These are phyloP conservation scores for Melanotaenia maccullochi DNA, from an alignment of 2,797 vertebrate genomes.

Conservation along the genomic window DNA sequence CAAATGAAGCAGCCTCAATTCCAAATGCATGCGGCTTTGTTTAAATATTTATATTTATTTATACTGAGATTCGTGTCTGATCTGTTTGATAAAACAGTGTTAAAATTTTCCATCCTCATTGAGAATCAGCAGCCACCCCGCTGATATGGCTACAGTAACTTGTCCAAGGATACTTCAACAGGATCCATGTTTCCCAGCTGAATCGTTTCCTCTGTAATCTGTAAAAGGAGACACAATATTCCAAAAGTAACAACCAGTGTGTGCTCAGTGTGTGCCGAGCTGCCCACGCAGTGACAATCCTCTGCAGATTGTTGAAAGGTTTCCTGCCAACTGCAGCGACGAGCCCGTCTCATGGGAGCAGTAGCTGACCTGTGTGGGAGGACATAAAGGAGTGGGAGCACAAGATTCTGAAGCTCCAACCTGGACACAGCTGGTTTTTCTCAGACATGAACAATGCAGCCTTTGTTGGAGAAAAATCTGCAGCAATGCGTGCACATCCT, in stretches of 20 bases:
- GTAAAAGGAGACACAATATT: slow-evolving; percentile 35
- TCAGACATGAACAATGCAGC: slow-evolving; percentile 51
- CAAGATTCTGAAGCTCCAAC: slow-evolving; percentile 49
- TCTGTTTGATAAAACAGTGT: slow-evolving; percentile 20
- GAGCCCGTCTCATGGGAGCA: slow-evolving; percentile 55
- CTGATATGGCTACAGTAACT: slow-evolving; percentile 30
- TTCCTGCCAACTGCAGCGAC: slow-evolving; percentile 31
- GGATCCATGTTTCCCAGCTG: slow-evolving; percentile 33
- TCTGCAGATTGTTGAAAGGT: slow-evolving; percentile 56
- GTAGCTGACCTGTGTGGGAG: slow-evolving; percentile 66
- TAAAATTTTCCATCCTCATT: slow-evolving; percentile 5
- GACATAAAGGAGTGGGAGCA: slow-evolving; percentile 54
- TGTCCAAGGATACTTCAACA: slow-evolving; percentile 36
- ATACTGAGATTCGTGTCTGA: neutral
- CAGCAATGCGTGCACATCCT: slow-evolving; percentile 27
- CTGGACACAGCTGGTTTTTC: slow-evolving; percentile 68
- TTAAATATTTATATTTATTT: slow-evolving; percentile 1
- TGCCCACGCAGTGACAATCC: slow-evolving; percentile 58
- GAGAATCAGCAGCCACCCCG: slow-evolving; percentile 4
- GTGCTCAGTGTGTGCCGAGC: slow-evolving; percentile 44
- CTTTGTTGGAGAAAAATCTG: slow-evolving; percentile 54
- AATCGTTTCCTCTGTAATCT: slow-evolving; percentile 33
- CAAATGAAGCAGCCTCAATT: slow-evolving; percentile 12
- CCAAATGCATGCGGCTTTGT: neutral
- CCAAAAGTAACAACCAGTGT: slow-evolving; percentile 20